Evolutionary conservation across 1,140 invertebrate genomes (phyloP), one percentile per base, ranked within the genome.

Genomic region (Cotesia typhae): DNA sequence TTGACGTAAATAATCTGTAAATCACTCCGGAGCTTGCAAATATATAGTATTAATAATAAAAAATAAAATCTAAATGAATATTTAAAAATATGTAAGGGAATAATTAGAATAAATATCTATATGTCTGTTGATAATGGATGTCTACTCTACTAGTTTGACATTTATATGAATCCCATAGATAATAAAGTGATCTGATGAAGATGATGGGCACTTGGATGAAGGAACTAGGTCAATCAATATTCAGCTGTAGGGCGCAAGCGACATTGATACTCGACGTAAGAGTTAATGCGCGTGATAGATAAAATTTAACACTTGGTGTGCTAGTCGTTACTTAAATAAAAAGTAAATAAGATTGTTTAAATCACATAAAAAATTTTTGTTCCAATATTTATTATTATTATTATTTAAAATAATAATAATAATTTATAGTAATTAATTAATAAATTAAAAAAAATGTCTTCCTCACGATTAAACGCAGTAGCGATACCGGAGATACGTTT

Each of bases 401-500:
- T 47, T 20, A 53, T 47, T 57, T 14, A 57, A 57, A 4, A 57
- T 0, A 57, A 2, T n/a, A 14, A 55, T 55, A 28, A 10, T 67
- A n/a, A 68, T 55, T n/a, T 4, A 55, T 55, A 28, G 4, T 67
- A n/a, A 68, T 55, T n/a, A 57, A 68, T 7, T 14, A 64, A 51
- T 53, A 47, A 35, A 47, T 20, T 14, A 1, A 41, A 4, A 14
- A 76, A 70, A n/a, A 85, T 84, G 84, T 82, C 83, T 67, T 81
- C 78, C 36, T 72, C 75, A 63, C 68, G 74, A 37, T 72, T 85
- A 67, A 80, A 72, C 68, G 78, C 81, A 3, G 65, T 78, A 4
- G 69, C 87, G 38, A 88, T 92, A 38, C 82, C 85, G 4, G 82
- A 87, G 70, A 83, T 88, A 70, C 87, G 88, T 69, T 89, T 88